Evolutionary conservation across 2,113 vertebrate genomes (phyloP).

Genomic region (Eurystomus gularis): DNA sequence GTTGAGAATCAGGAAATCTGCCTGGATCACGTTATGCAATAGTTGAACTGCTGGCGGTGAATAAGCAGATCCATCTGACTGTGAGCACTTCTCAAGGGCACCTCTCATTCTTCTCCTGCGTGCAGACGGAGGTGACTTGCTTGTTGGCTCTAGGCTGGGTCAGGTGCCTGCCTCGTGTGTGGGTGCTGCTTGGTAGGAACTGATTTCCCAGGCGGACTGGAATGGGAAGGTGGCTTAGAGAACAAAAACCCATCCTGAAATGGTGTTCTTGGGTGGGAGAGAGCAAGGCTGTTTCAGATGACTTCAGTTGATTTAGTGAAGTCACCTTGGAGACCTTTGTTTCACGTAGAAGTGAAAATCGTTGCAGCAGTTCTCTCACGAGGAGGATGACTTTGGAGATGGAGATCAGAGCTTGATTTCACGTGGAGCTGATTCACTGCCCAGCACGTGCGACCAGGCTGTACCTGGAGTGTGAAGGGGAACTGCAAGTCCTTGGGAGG

Average conservation of each 20-base stretch:
- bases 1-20: background rate
- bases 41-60: background rate
- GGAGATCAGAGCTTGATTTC: background rate
- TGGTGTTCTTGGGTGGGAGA: background rate
- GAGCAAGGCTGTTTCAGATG: background rate
- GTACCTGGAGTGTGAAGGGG: rapidly evolving
- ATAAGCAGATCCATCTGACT: background rate
- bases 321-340: conserved; percentile 22
- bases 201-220: background rate
- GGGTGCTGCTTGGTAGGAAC: background rate
- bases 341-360: background rate
- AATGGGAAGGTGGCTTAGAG: background rate
- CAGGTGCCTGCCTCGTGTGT: background rate
- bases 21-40: background rate
- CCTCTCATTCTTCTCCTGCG: background rate
- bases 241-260: rapidly evolving
- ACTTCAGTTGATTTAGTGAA: background rate
- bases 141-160: background rate
- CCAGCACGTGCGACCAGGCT: too few relatives aligned
- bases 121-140: background rate
- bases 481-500: background rate
- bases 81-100: background rate
- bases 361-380: background rate
- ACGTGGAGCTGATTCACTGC: background rate
- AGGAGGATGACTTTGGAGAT: background rate